Conservation (phyloP, 2,888 invertebrate species). For the Eilema depressum region DNA sequence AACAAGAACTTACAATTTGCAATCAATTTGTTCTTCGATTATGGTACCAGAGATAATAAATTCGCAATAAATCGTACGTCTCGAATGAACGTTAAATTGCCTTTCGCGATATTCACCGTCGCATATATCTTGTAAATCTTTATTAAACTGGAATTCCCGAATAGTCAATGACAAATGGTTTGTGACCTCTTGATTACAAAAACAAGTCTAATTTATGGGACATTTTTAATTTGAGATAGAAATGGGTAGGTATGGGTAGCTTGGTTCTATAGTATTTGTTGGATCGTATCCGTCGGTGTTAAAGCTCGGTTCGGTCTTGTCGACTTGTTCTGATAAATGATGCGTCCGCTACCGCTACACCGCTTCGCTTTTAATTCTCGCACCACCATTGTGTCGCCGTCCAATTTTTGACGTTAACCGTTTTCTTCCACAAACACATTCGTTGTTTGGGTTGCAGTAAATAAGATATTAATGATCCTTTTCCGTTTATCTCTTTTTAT, state of each 20-base stretch:
- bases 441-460: slow-evolving; percentile 71
- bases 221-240: slow-evolving; percentile 41
- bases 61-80: slow-evolving; percentile 32
- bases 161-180: slow-evolving; percentile 41
- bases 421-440: slow-evolving; percentile 76
- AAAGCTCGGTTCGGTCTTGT: slow-evolving; percentile 58
- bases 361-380: slow-evolving; percentile 85
- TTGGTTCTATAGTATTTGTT: slow-evolving; percentile 55
- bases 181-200: slow-evolving; percentile 43
- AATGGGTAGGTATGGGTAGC: slow-evolving; percentile 35
- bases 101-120: slow-evolving; percentile 28
- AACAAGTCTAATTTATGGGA: slow-evolving; percentile 43
- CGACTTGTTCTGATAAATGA: slow-evolving; percentile 83
- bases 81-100: slow-evolving; percentile 29
- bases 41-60: slow-evolving; percentile 37
- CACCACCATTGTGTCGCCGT: slow-evolving; percentile 79
- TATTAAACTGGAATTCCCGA: slow-evolving; percentile 36
- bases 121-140: slow-evolving; percentile 38
- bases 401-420: slow-evolving; percentile 79
- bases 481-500: slow-evolving; percentile 71
- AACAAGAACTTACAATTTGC: slow-evolving; percentile 31
- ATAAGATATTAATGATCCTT: slow-evolving; percentile 79
- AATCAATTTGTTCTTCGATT: slow-evolving; percentile 42
- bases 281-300: slow-evolving; percentile 62
- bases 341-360: slow-evolving; percentile 80